These are phyloP conservation scores for Chionomys nivalis DNA, from an alignment of 2,113 vertebrate species.

Conservation along the genomic window DNA sequence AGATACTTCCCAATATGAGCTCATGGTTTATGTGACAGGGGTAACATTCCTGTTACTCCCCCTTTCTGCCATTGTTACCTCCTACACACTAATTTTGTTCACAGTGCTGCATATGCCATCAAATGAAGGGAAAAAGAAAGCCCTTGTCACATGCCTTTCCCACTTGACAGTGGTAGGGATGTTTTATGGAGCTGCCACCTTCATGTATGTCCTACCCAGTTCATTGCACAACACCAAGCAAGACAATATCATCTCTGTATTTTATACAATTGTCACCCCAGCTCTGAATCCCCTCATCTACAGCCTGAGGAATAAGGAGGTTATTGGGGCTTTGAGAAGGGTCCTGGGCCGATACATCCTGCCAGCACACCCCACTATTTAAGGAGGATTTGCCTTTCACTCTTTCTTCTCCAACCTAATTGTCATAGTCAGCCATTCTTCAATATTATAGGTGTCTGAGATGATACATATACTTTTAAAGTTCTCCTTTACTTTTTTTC, in stretches of 20 bases:
- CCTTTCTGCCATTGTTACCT: conserved; percentile 59
- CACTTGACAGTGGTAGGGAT: neutral
- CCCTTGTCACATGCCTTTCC: neutral
- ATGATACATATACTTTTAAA: neutral
- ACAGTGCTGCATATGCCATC: neutral
- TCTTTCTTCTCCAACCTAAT: neutral
- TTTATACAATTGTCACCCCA: conserved; percentile 73
- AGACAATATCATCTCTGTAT: conserved; percentile 71
- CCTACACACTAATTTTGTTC: conserved; percentile 57
- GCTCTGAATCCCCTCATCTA: conserved; percentile 12
- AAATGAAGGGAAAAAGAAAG: conserved; percentile 34
- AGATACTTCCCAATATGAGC: conserved; percentile 64
- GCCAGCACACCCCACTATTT: neutral
- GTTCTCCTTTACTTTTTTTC: neutral
- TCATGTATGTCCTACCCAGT: conserved; percentile 6
- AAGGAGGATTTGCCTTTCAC: neutral
- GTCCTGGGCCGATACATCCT: neutral
- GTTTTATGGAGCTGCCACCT: conserved; percentile 1
- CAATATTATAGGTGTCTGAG: neutral
- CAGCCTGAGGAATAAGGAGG: conserved; percentile 44
- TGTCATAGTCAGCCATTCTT: neutral
- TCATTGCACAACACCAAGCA: conserved; percentile 61
- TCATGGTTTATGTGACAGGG: conserved; percentile 58
- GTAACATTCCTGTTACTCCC: conserved; percentile 53
- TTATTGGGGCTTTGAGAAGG: conserved; percentile 60